Conservation (phyloP, 2,888 invertebrate genomes). For the Eurytoma adleriae region DNA sequence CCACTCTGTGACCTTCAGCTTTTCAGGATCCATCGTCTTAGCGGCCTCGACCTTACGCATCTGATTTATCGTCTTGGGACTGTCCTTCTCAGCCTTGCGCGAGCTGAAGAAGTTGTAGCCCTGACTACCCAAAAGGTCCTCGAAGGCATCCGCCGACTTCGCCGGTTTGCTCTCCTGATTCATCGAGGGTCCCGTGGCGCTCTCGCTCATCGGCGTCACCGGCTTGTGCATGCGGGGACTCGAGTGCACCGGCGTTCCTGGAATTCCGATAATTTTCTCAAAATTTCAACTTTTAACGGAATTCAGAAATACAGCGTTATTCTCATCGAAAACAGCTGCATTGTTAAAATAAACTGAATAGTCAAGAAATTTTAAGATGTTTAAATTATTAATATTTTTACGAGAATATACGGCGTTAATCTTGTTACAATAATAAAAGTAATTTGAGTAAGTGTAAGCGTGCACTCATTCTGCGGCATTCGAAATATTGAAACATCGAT, state of each 20-base stretch:
- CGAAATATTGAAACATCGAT: too few relatives aligned
- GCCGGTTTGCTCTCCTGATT: conserved; percentile 72
- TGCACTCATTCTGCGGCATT: too few relatives aligned
- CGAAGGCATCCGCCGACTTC: conserved; percentile 85
- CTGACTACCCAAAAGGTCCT: conserved; percentile 92
- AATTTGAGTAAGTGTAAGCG: too few relatives aligned
- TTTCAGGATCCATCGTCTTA: conserved; percentile 94
- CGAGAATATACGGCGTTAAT: too few relatives aligned
- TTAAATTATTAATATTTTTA: too few relatives aligned
- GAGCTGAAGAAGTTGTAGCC: conserved; percentile 88
- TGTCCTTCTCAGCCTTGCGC: conserved; percentile 82
- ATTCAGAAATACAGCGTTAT: not conserved
- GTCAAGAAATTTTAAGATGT: too few relatives aligned
- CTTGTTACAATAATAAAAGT: too few relatives aligned
- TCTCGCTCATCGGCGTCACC: conserved; percentile 61
- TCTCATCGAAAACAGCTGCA: too few relatives aligned
- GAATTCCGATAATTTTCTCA: not conserved
- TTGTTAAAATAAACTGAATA: too few relatives aligned
- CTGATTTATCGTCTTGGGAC: conserved; percentile 92
- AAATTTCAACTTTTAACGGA: not conserved
- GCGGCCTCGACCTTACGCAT: conserved; percentile 93
- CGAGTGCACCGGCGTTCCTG: conserved; percentile 76
- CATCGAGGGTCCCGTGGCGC: conserved; percentile 66
- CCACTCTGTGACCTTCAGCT: conserved; percentile 89
- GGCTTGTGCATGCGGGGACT: conserved; percentile 73